Base-by-base conservation (phyloP, 1,140 invertebrate species). In the Homalodisca vitripennis region DNA sequence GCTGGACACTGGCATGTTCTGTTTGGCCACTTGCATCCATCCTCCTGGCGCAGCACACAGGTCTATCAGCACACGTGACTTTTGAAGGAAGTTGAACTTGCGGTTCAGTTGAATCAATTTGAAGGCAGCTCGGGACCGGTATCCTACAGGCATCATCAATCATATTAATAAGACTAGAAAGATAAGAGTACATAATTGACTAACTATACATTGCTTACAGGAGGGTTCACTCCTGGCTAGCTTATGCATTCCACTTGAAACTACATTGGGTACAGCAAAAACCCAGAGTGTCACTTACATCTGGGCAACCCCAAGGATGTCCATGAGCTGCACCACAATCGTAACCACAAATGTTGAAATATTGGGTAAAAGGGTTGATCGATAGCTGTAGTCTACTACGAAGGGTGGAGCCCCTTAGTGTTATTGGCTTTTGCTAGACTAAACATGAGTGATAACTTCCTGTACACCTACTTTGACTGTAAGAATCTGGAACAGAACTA, bases 11-110 rank as follows among this genome's bases (percentile, higher is more conserved):
- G 98, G 97, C 94, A 99, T 99, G 79, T 98, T 95, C 79, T 99
- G 90, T 76, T 92, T 90, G 48, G 97, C 97, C n/a, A 99, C 98
- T 84, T 99, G 98, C 88, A 99, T 95, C 98, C 98, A 99, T 76
- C 98, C 98, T 79, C 98, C 98, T 6, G 98, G 98, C 6, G 98
- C 98, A 22, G 98, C 98, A 83, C 98, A 99, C 46, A 99, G 83
- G 87, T 99, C 98, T 72, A 99, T 88, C 72, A 96, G 92, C 84
- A 99, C 95, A 85, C 93, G 85, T 12, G 96, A 95, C 76, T 91
- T 93, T 85, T 99, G 94, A 0, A 99, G 81, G 82, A 99, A 99
- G 69, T 97, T 92, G 84, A 95, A 99, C 79, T 98, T 98, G 74
- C 97, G 84, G 80, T 99, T 99, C 31, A 99, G 78, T 79, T 99